phyloP scores from a whole-genome alignment of 2,888 invertebrate genomes.

The Brassicogethes aeneus region DNA sequence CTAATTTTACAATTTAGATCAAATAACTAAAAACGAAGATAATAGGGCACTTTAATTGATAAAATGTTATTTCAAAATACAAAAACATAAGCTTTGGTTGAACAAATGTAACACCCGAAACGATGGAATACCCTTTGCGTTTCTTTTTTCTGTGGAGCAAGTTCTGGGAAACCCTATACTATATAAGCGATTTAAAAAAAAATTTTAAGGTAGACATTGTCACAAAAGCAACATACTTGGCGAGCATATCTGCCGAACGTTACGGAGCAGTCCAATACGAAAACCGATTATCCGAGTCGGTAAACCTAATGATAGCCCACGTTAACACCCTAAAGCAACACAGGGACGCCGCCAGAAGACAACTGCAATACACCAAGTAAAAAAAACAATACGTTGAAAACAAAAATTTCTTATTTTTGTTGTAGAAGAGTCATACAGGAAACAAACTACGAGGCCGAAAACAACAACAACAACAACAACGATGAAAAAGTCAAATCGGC shows the following conservation, averaged over 20 bases:
- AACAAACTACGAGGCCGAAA: constrained; percentile 13
- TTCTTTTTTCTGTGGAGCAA: too few species aligned
- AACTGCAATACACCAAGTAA: constrained; percentile 49
- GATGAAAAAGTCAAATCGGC: constrained; percentile 11
- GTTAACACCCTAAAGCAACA: constrained; percentile 49
- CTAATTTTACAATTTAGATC: too few species aligned
- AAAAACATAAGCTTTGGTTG: too few species aligned
- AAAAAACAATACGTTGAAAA: constrained; percentile 11
- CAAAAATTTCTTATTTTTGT: constrained; percentile 7
- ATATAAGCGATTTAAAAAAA: not conserved
- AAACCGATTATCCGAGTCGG: constrained; percentile 46
- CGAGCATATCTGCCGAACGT: constrained; percentile 35
- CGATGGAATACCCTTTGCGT: too few species aligned
- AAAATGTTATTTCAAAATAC: too few species aligned
- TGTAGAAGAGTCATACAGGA: constrained; percentile 34
- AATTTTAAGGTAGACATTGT: constrained; percentile 28
- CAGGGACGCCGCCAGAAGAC: constrained; percentile 46
- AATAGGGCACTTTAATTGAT: too few species aligned
- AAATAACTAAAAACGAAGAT: too few species aligned
- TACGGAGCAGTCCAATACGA: constrained; percentile 53
- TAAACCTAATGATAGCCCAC: constrained; percentile 48
- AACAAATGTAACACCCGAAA: too few species aligned
- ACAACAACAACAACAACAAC: constrained; percentile 2
- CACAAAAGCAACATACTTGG: constrained; percentile 32
- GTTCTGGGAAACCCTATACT: too few species aligned